These are phyloP conservation scores for Ellobium chinense DNA, from an alignment of 2,888 invertebrate species.

Conservation along the genomic window DNA sequence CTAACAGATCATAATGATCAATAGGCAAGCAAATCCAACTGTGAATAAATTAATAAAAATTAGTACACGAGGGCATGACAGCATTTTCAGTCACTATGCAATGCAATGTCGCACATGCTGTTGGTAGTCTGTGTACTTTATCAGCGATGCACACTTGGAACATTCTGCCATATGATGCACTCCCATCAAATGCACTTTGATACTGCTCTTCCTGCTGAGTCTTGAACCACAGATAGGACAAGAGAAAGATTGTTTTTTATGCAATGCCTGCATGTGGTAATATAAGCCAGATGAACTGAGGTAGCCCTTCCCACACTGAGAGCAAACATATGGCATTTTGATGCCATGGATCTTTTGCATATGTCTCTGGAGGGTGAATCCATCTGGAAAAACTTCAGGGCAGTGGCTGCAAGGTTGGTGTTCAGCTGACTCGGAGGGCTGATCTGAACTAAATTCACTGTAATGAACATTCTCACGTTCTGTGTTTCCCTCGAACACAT, in stretches of 20 bases:
- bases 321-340: constrained; percentile 11
- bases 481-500: background rate
- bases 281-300: constrained; percentile 28
- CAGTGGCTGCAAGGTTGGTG: constrained; percentile 14
- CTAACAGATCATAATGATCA: too few relatives aligned
- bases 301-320: constrained; percentile 28
- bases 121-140: constrained; percentile 24
- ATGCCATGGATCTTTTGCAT: constrained; percentile 16
- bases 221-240: constrained; percentile 32
- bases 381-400: constrained; percentile 33
- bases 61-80: too few relatives aligned
- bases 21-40: too few relatives aligned
- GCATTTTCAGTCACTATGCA: background rate
- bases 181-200: constrained; percentile 32
- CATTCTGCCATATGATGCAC: constrained; percentile 29
- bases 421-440: constrained; percentile 6
- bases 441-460: background rate
- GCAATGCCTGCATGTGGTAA: constrained; percentile 37
- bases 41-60: too few relatives aligned
- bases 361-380: constrained; percentile 13
- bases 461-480: background rate
- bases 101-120: constrained; percentile 11
- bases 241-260: constrained; percentile 23
- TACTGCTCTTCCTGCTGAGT: constrained; percentile 31
- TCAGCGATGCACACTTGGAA: background rate